Evolutionary conservation across 2,888 invertebrate species (phyloP), one percentile per base, ranked within the genome.

Genomic region (Caenorhabditis macrosperma): DNA sequence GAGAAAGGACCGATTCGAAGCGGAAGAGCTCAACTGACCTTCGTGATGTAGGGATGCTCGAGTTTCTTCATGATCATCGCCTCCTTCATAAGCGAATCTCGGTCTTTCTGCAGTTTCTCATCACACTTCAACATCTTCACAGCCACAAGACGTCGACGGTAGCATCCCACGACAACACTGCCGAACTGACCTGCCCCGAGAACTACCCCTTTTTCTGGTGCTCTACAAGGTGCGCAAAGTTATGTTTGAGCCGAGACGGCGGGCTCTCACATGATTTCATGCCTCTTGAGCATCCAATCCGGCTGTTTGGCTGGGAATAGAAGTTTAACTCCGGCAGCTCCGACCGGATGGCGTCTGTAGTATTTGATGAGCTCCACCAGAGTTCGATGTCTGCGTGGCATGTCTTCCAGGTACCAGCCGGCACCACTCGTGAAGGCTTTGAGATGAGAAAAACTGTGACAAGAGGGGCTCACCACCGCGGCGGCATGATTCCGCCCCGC

Each of bases 111-210:
- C n/a, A 72, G 46, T 1, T 55, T 50, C 12, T 59, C 64, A 9
- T 48, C 38, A 4, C 22, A 24, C 17, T 41, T 69, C 44, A 77
- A 26, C 7, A 41, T 55, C 17, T 78, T 78, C 1, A 78, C 17
- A 20, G 78, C 78, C 30, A 72, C 78, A 9, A 71, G 22, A 28
- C 61, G 63, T 12, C 66, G 57, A 30, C 22, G 33, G 26, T 48
- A 78, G 9, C 54, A 60, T 35, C 78, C 69, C 7, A 78, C 22
- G 17, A 60, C 28, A 1, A 78, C 78, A 6, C 9, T 9, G 38
- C 78, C 41, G 48, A 71, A 78, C 3, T 71, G 44, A 5, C 78
- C 78, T 15, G n/a, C n/a, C 33, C 78, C 78, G 2, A 78, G 63
- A 10, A 17, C 6, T 22, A 15, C 9, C 0, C 66, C 66, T 1